Base-by-base conservation (phyloP, 92 coral and sea anemone genomes). In the Epizoanthus fatuus region DNA sequence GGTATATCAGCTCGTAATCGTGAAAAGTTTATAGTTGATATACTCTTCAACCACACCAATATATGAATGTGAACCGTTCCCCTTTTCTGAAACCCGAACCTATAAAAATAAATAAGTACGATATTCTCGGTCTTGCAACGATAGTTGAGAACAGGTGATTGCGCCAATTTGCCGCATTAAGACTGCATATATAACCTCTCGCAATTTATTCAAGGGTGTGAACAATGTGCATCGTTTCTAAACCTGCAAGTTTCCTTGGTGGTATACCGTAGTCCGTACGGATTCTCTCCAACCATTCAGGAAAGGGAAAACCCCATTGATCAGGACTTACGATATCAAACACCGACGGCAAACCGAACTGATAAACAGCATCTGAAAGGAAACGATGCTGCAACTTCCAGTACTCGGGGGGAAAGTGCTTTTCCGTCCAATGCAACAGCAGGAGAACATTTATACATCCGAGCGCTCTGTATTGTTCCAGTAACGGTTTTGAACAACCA, bases 11-110 rank as follows among this genome's bases (percentile, higher is more conserved):
- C 92, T 3, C 84, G 78, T 4, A 90, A 38, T 29, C 2, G 15
- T 16, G 57, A 3, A 62, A 5, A 49, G 17, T 66, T 16, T 4
- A 71, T 57, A 5, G 10, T 44, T 37, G 13, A 8, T 1, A 91
- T 0, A 51, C 66, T 80, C 55, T 78, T 53, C 10, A 87, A 42
- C 89, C 91, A 91, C 0, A 90, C 88, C 51, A 89, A 32, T 7
- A 91, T 51, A 54, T 90, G 93, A 0, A 85, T 40, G 32, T 89
- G 93, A 0, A 70, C 82, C 0, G 93, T 86, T 0, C 85, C 89
- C 4, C 88, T 2, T 10, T 75, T 47, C 47, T 85, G 87, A 58
- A 90, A 90, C 25, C 86, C 91, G 19, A 86, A 75, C 0, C 91
- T 80, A 9, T 90, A 90, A 16, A 90, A 86, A 20, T 72, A 90